Conservation (phyloP, 2,888 invertebrate species). For the Epinotia brunnichana region DNA sequence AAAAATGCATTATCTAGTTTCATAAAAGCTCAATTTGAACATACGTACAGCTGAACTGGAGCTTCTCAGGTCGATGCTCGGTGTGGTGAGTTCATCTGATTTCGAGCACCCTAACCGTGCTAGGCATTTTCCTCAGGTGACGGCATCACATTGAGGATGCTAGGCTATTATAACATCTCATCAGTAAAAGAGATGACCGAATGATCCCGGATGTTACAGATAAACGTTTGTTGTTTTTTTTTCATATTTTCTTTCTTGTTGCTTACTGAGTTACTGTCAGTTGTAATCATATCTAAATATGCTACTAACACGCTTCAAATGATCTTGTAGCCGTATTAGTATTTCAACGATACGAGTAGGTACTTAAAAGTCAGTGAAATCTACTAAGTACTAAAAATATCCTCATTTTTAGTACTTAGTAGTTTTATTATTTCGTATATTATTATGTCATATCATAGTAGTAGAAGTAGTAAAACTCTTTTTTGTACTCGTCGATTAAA, state of each 20-base stretch:
- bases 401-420: too few relatives aligned
- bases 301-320: too few relatives aligned
- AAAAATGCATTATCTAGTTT: neutral
- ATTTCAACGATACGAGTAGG: too few relatives aligned
- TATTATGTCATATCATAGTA: too few relatives aligned
- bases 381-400: too few relatives aligned
- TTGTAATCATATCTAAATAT: neutral
- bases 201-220: conserved; percentile 29
- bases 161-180: conserved; percentile 30
- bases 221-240: conserved; percentile 12
- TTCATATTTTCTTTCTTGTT: neutral
- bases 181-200: conserved; percentile 34
- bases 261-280: neutral
- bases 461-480: too few relatives aligned
- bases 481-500: too few relatives aligned
- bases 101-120: conserved; percentile 14
- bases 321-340: too few relatives aligned
- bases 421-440: too few relatives aligned
- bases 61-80: conserved; percentile 4
- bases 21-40: too few relatives aligned
- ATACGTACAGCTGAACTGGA: neutral
- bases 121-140: conserved; percentile 31
- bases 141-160: conserved; percentile 32
- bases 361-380: too few relatives aligned
- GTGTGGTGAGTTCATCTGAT: conserved; percentile 10